A percentile compares a stretch with the other conserved stretches of the same genome.
phyloP scores from a whole-genome alignment of 2,888 invertebrate genomes.

The Isotomurus palustris region DNA sequence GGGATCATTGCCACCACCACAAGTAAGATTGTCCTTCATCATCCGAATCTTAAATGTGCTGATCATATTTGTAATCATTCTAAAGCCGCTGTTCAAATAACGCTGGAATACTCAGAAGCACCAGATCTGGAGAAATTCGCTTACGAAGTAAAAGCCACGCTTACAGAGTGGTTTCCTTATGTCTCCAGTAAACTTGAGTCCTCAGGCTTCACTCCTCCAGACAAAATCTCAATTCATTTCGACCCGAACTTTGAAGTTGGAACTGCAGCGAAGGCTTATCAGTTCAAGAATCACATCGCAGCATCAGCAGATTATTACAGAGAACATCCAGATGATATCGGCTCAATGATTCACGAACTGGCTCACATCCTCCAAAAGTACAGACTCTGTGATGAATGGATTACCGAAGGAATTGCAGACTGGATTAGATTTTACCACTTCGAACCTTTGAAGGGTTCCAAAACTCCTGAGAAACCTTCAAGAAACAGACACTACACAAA shows the following conservation, averaged over 20 bases:
- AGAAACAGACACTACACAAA: slow-evolving; percentile 22
- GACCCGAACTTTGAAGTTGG: slow-evolving; percentile 40
- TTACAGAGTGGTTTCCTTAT: slow-evolving; percentile 33
- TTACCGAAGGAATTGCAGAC: slow-evolving; percentile 35
- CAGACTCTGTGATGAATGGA: slow-evolving; percentile 20
- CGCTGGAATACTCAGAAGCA: slow-evolving; percentile 24
- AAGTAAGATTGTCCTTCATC: too few species aligned
- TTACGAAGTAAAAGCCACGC: slow-evolving; percentile 17
- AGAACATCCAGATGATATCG: slow-evolving; percentile 26
- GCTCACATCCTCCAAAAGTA: slow-evolving; percentile 31
- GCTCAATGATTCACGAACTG: slow-evolving; percentile 37
- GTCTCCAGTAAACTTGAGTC: slow-evolving; percentile 19
- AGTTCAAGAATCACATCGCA: slow-evolving; percentile 19
- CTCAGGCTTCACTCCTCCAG: slow-evolving; percentile 18
- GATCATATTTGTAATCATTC: too few species aligned
- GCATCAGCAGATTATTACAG: slow-evolving; percentile 30
- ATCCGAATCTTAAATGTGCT: too few species aligned
- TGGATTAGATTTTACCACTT: slow-evolving; percentile 29
- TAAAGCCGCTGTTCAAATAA: slow-evolving; percentile 18
- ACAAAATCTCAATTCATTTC: slow-evolving; percentile 29
- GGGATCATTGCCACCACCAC: too few species aligned
- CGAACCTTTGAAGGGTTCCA: slow-evolving; percentile 28
- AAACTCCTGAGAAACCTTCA: slow-evolving; percentile 24
- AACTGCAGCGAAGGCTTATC: slow-evolving; percentile 38
- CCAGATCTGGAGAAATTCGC: slow-evolving; percentile 32